Conservation (phyloP, 2,113 vertebrate genomes). For the Centrocercus urophasianus region DNA sequence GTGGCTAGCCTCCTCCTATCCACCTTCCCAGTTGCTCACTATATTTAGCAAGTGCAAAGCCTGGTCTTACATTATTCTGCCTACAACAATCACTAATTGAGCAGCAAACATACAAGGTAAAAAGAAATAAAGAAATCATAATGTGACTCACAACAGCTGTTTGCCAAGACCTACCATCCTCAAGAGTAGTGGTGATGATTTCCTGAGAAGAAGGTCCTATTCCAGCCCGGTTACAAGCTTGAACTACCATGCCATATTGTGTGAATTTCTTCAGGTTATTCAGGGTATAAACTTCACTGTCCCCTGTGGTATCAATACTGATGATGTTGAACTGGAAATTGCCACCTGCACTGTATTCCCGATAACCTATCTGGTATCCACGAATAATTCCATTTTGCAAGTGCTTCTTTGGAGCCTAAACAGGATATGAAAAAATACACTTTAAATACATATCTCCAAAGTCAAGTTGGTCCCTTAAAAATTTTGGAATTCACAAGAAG, state of each 20-base stretch:
- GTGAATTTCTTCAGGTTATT: constrained; percentile 98
- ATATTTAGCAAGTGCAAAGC: neutral
- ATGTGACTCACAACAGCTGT: neutral
- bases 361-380: constrained; percentile 96
- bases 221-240: constrained; percentile 95
- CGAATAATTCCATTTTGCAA: constrained; percentile 97
- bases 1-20: neutral
- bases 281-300: constrained; percentile 91
- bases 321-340: constrained; percentile 98
- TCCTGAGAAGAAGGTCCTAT: constrained; percentile 98
- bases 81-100: neutral
- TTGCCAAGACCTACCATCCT: constrained; percentile 87
- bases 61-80: neutral
- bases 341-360: constrained; percentile 94
- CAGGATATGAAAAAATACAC: neutral
- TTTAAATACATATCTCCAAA: neutral
- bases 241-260: constrained; percentile 98
- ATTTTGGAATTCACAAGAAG: neutral
- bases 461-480: neutral
- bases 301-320: constrained; percentile 95
- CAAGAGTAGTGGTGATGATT: constrained; percentile 95
- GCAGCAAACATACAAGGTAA: neutral
- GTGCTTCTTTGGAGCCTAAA: constrained; percentile 92
- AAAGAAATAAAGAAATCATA: neutral
- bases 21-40: neutral